phyloP scores from a whole-genome alignment of 1,140 invertebrate species.

The Bombus affinis region DNA sequence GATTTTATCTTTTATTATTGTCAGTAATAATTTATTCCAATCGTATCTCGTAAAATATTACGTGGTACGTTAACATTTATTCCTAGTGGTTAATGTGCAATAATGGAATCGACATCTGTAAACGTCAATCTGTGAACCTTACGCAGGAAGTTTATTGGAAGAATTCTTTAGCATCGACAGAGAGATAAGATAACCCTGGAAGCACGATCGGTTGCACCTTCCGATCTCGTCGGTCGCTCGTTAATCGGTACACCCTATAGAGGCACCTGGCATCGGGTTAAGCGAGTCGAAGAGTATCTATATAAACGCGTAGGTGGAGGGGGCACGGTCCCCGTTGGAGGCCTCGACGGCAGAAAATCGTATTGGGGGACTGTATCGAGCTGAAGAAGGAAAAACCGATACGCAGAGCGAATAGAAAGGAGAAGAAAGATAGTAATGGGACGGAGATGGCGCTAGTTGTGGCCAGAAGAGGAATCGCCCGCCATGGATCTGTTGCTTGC shows the following conservation, averaged over 20 bases:
- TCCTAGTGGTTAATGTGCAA: too few relatives aligned
- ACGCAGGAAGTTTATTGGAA: too few relatives aligned
- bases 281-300: slow-evolving; percentile 36
- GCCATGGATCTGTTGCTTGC: slow-evolving; percentile 24
- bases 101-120: too few relatives aligned
- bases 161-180: too few relatives aligned
- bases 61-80: too few relatives aligned
- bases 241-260: slow-evolving; percentile 39
- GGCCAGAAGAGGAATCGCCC: slow-evolving; percentile 38
- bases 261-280: slow-evolving; percentile 25
- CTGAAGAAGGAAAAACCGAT: not conserved
- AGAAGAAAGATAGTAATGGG: not conserved
- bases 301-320: slow-evolving; percentile 36
- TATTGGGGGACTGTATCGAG: slow-evolving; percentile 15
- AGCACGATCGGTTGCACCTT: too few relatives aligned
- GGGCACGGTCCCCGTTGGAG: slow-evolving; percentile 31
- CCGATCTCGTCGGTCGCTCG: slow-evolving; percentile 12
- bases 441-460: slow-evolving; percentile 41
- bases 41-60: too few relatives aligned
- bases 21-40: too few relatives aligned
- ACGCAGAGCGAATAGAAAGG: not conserved
- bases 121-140: too few relatives aligned
- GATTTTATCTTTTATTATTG: too few relatives aligned
- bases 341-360: slow-evolving; percentile 26
- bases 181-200: too few relatives aligned